Conservation (phyloP, 2,888 invertebrate genomes). For the Meloe dianella region DNA sequence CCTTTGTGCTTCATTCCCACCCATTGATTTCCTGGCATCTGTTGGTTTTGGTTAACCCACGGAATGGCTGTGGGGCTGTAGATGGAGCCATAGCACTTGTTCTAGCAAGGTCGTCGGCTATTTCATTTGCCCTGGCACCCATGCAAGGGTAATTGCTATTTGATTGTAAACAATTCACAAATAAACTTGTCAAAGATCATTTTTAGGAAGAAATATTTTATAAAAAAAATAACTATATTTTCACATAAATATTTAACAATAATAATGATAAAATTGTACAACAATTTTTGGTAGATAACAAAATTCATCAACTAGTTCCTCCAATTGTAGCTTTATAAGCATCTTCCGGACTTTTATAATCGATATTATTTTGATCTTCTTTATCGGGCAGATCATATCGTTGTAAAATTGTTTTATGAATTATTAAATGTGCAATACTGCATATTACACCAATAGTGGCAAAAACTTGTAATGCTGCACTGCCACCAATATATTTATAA, state of each 20-base stretch:
- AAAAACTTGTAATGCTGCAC: constrained; percentile 62
- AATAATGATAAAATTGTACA: constrained; percentile 7
- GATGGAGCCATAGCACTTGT: too few relatives aligned
- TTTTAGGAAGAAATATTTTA: too few relatives aligned
- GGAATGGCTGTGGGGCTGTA: too few relatives aligned
- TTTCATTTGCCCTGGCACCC: too few relatives aligned
- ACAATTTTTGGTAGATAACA: constrained; percentile 10
- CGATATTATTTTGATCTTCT: constrained; percentile 18
- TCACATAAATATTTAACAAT: constrained; percentile 5
- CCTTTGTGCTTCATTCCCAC: too few relatives aligned
- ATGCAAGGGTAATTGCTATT: too few relatives aligned
- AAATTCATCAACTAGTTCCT: constrained; percentile 7
- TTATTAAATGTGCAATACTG: constrained; percentile 58
- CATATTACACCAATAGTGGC: constrained; percentile 57
- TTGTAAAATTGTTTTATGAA: constrained; percentile 51
- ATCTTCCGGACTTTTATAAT: constrained; percentile 44
- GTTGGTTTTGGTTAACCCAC: too few relatives aligned
- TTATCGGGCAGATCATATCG: constrained; percentile 10
- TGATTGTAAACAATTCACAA: too few relatives aligned
- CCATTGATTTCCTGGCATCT: too few relatives aligned
- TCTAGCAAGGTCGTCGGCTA: too few relatives aligned
- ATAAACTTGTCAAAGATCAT: too few relatives aligned
- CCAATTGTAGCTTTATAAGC: constrained; percentile 35
- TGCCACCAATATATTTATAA: constrained; percentile 70
- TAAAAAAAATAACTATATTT: neutral